Evolutionary conservation across 2,888 invertebrate genomes (phyloP).

Genomic region (Caenorhabditis macrosperma): DNA sequence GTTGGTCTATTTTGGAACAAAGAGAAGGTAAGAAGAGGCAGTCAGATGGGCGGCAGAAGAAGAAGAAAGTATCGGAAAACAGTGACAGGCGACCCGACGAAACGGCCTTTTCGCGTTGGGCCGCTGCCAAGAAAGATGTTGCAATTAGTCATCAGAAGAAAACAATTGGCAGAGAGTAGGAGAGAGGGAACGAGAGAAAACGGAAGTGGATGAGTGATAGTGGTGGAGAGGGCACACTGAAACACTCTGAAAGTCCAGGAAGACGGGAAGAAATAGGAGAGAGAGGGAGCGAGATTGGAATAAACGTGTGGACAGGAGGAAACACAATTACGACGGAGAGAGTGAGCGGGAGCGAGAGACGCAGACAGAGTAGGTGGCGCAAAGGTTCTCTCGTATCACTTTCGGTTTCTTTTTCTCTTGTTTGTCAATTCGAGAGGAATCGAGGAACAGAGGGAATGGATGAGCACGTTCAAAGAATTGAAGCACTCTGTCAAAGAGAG

Average conservation of each 20-base stretch:
- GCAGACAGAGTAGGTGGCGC: conserved; percentile 5
- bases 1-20: background rate
- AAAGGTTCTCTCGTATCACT: conserved; percentile 16
- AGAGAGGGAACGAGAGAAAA: background rate
- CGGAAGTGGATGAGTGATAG: background rate
- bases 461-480: background rate
- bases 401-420: conserved; percentile 21
- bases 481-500: no score
- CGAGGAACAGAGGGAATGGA: background rate
- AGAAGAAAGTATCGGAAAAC: background rate
- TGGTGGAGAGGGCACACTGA: background rate
- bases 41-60: background rate
- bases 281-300: background rate
- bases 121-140: conserved; percentile 12
- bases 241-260: conserved; percentile 9
- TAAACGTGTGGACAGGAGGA: background rate
- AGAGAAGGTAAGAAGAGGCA: no score
- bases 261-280: no score
- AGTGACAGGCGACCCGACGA: background rate
- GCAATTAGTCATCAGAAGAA: conserved; percentile 37
- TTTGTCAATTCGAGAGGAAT: conserved; percentile 16
- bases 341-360: background rate
- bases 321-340: background rate
- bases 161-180: background rate
- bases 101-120: background rate